phyloP scores from a whole-genome alignment of 2,797 vertebrate genomes.

The Pangasius sanitwongsei region DNA sequence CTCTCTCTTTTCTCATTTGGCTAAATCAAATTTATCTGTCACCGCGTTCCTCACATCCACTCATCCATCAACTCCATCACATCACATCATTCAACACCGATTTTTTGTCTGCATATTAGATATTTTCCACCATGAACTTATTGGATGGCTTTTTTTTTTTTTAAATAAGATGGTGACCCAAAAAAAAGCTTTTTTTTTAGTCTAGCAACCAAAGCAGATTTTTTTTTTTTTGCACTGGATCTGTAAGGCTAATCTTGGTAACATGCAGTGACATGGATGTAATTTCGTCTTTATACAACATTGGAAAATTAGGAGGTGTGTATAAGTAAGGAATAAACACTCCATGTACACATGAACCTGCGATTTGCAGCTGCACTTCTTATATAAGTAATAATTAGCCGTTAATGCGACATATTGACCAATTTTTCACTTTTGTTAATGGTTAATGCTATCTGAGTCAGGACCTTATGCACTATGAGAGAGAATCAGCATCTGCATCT shows the following conservation, averaged over 20 bases:
- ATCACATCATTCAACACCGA: conserved; percentile 65
- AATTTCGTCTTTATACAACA: background rate
- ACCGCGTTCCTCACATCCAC: conserved; percentile 60
- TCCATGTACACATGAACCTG: background rate
- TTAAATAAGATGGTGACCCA: background rate
- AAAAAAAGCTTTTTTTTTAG: background rate
- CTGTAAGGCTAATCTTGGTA: background rate
- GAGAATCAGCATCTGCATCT: background rate
- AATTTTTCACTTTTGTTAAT: background rate
- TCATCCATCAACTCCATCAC: conserved; percentile 76
- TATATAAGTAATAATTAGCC: background rate
- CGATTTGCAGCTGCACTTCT: background rate
- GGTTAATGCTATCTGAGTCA: background rate
- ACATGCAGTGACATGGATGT: background rate
- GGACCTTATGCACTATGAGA: background rate
- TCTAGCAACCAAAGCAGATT: background rate
- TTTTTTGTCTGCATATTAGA: conserved; percentile 7
- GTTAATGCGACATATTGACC: background rate
- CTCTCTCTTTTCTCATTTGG: conserved; percentile 59
- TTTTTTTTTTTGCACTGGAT: background rate
- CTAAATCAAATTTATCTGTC: conserved; percentile 77
- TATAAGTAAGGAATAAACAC: background rate
- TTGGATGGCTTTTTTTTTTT: background rate
- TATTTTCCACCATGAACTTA: conserved; percentile 25
- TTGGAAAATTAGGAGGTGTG: background rate